Percentiles rank a stretch among this genome's conserved stretches.
Conservation (phyloP, 2,797 vertebrate genomes). For the Rallus crepitans region DNA sequence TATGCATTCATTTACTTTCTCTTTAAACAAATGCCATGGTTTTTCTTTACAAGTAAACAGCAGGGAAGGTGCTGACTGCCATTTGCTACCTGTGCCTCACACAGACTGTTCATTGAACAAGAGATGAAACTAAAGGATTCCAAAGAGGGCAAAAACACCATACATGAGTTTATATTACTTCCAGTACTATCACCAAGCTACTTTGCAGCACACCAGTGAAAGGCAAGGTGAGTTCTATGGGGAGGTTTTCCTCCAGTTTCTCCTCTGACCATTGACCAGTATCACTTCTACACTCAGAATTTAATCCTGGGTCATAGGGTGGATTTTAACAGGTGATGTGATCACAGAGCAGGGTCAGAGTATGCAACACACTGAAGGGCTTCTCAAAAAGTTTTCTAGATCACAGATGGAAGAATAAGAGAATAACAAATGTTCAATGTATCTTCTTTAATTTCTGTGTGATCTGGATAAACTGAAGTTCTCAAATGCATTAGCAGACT, state of each 20-base stretch:
- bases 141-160: background rate
- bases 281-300: background rate
- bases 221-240: background rate
- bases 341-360: background rate
- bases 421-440: background rate
- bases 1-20: background rate
- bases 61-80: background rate
- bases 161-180: background rate
- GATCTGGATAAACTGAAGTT: background rate
- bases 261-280: background rate
- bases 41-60: background rate
- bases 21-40: background rate
- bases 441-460: background rate
- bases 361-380: background rate
- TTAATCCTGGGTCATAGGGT: background rate
- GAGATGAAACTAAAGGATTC: background rate
- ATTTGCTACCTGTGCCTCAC: rapidly evolving
- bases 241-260: background rate
- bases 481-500: background rate
- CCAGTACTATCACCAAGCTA: background rate
- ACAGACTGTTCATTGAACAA: rapidly evolving
- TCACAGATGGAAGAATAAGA: background rate
- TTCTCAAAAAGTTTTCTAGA: background rate
- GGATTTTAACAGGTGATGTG: background rate
- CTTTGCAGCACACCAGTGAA: background rate